phyloP scores from a whole-genome alignment of 2,797 vertebrate genomes.

The Platalea minor region DNA sequence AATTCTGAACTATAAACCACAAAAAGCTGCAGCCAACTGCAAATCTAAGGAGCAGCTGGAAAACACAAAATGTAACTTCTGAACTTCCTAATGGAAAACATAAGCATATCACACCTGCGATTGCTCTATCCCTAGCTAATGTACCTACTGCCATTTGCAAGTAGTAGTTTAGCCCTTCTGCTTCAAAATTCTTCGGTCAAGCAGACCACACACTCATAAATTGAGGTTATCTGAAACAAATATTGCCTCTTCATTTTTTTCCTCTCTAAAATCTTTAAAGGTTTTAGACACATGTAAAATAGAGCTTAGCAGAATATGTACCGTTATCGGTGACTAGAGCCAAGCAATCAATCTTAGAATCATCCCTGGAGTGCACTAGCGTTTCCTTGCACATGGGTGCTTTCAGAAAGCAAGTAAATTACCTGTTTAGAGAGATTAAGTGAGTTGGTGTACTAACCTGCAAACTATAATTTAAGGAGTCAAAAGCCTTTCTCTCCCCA shows the following conservation, averaged over 20 bases:
- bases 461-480: conserved; percentile 63
- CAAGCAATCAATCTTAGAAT: conserved; percentile 56
- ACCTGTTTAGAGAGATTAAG: conserved; percentile 64
- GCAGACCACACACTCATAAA: not conserved
- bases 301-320: not conserved
- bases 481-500: conserved; percentile 32
- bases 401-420: conserved; percentile 66
- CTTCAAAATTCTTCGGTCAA: not conserved
- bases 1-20: not conserved
- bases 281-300: conserved; percentile 14
- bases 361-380: conserved; percentile 59
- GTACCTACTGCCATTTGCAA: not conserved
- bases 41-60: not conserved
- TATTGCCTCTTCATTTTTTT: not conserved
- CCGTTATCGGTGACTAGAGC: conserved; percentile 3
- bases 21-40: not conserved
- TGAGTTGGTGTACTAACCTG: conserved; percentile 36
- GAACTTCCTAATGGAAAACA: not conserved
- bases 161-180: not conserved
- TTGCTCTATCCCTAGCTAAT: not conserved
- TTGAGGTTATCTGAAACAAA: not conserved
- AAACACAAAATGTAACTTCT: not conserved
- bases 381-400: conserved; percentile 63
- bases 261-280: not conserved
- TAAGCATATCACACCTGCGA: not conserved